A percentile compares a stretch with the other conserved stretches of the same genome.
phyloP scores from a whole-genome alignment of 2,888 invertebrate species.

The Rapana venosa region DNA sequence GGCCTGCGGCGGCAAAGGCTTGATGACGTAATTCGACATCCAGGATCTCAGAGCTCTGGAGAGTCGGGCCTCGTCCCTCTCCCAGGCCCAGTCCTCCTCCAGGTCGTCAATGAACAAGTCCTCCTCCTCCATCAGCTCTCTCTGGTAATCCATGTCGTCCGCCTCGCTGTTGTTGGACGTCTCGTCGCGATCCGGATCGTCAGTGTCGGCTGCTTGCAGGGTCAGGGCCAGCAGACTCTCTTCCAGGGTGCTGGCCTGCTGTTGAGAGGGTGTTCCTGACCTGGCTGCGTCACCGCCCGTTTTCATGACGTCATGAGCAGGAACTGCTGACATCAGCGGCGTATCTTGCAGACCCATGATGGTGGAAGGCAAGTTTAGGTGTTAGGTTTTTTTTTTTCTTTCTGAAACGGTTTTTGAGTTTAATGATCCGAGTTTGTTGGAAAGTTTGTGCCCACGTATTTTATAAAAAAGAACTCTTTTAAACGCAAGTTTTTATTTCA shows the following conservation, averaged over 20 bases:
- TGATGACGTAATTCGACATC: constrained; percentile 63
- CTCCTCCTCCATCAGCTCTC: neutral
- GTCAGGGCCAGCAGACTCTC: neutral
- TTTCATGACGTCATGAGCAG: neutral
- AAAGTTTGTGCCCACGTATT: too few species aligned
- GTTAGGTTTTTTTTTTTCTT: neutral
- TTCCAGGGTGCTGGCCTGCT: neutral
- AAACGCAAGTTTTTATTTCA: too few species aligned
- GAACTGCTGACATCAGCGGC: constrained; percentile 22
- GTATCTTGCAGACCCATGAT: constrained; percentile 37
- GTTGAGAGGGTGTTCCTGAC: neutral
- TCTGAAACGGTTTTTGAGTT: neutral
- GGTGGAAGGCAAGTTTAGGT: neutral
- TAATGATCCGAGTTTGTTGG: too few species aligned
- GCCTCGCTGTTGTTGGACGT: neutral
- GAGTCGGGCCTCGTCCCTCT: constrained; percentile 60
- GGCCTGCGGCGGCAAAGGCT: constrained; percentile 56
- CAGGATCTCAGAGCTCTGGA: constrained; percentile 62
- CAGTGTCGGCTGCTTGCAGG: neutral
- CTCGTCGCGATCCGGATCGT: neutral
- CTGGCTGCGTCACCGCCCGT: neutral
- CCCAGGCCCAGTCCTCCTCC: neutral
- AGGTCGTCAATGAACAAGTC: constrained; percentile 7
- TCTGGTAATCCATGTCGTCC: neutral
- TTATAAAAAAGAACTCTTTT: too few species aligned